Percentiles rank a stretch among this genome's conserved stretches.
phyloP scores from a whole-genome alignment of 1,140 invertebrate genomes.

The Euborellia annulipes region DNA sequence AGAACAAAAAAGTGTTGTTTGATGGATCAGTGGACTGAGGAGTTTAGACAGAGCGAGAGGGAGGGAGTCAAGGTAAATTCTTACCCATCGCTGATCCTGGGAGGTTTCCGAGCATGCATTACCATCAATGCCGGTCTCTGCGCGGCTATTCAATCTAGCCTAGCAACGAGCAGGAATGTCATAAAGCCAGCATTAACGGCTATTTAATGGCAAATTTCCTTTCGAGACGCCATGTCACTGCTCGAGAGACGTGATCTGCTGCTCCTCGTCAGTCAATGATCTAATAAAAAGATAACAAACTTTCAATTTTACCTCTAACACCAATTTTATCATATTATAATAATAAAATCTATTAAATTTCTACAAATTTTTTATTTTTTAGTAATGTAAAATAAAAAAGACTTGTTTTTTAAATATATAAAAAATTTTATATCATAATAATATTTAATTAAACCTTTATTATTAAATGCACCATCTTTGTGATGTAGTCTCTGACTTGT shows the following conservation, averaged over 20 bases:
- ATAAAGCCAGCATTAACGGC: conserved; percentile 39
- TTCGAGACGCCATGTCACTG: conserved; percentile 40
- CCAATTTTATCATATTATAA: too few species aligned
- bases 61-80: conserved; percentile 22
- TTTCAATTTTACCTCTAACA: too few species aligned
- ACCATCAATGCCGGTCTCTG: conserved; percentile 87
- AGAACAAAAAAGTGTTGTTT: conserved; percentile 15
- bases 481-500: too few species aligned
- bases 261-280: conserved; percentile 12
- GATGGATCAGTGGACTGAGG: conserved; percentile 23
- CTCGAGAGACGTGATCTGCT: conserved; percentile 29
- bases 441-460: too few species aligned
- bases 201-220: conserved; percentile 34
- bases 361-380: too few species aligned
- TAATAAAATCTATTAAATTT: too few species aligned
- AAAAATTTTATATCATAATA: too few species aligned
- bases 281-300: too few species aligned
- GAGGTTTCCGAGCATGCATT: conserved; percentile 98
- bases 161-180: conserved; percentile 33
- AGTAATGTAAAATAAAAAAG: too few species aligned
- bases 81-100: conserved; percentile 96
- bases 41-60: conserved; percentile 9
- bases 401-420: too few species aligned
- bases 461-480: too few species aligned
- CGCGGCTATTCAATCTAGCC: conserved; percentile 33